Conservation (phyloP, 2,113 vertebrate genomes). For the Nibea albiflora region DNA sequence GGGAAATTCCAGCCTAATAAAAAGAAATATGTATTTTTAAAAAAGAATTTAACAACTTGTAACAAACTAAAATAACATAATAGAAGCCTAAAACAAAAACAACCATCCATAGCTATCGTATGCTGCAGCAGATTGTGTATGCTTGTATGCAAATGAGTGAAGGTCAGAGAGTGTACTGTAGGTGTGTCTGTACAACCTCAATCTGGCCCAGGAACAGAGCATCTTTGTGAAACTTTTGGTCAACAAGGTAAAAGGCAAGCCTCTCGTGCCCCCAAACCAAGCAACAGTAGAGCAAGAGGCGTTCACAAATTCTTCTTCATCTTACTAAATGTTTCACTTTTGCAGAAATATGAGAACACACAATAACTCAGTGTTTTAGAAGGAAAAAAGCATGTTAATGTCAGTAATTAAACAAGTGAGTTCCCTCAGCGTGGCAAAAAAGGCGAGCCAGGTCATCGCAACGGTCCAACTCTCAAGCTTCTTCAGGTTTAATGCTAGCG, state of each 20-base stretch:
- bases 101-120: neutral
- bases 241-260: conserved; percentile 16
- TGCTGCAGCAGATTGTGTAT: neutral
- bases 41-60: conserved; percentile 2
- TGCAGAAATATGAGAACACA: neutral
- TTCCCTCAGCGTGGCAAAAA: neutral
- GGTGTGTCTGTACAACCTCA: neutral
- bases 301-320: neutral
- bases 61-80: conserved; percentile 4
- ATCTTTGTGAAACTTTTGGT: conserved; percentile 59
- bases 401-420: neutral
- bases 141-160: neutral
- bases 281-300: neutral
- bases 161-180: neutral
- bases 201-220: conserved; percentile 53
- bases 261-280: neutral
- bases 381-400: neutral
- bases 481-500: neutral
- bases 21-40: neutral
- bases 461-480: neutral
- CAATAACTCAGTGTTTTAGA: neutral
- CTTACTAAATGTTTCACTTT: neutral
- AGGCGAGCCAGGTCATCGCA: neutral
- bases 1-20: conserved; percentile 26
- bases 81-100: conserved; percentile 21